These are phyloP conservation scores for Pampusana beccarii DNA, from an alignment of 2,113 vertebrate species.

Conservation along the genomic window DNA sequence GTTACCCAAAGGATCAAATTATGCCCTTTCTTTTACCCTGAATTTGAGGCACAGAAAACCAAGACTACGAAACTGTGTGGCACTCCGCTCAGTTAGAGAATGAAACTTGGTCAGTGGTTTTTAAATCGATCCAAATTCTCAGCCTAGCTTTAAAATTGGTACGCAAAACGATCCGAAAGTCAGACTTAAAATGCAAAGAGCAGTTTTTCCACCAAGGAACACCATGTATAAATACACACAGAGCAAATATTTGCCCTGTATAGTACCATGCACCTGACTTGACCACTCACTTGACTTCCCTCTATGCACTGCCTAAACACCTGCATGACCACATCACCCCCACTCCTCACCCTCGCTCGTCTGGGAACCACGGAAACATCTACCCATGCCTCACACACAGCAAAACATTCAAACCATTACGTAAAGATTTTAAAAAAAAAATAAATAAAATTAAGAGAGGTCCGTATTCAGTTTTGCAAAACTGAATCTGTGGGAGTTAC, in stretches of 20 bases:
- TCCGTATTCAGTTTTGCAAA: background rate
- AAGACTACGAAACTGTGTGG: background rate
- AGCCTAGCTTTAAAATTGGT: background rate
- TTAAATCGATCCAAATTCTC: background rate
- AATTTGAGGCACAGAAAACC: background rate
- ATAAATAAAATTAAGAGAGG: rapidly evolving
- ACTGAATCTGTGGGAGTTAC: background rate
- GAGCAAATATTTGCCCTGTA: background rate
- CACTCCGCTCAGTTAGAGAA: background rate
- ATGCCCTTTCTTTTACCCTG: slow-evolving; percentile 39
- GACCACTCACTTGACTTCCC: background rate
- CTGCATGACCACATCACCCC: background rate
- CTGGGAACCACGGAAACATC: slow-evolving; percentile 9
- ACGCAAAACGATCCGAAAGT: background rate
- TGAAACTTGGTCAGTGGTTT: slow-evolving; percentile 26
- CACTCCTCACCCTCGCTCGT: background rate
- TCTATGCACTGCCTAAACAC: background rate
- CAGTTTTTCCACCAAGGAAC: background rate
- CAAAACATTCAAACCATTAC: background rate
- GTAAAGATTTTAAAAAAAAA: background rate
- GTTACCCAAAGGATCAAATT: background rate
- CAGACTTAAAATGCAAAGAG: background rate
- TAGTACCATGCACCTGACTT: background rate
- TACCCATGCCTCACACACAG: background rate
- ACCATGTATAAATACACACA: background rate